These are phyloP conservation scores for Keiferia lycopersicella DNA, from an alignment of 2,888 invertebrate species.

Conservation along the genomic window DNA sequence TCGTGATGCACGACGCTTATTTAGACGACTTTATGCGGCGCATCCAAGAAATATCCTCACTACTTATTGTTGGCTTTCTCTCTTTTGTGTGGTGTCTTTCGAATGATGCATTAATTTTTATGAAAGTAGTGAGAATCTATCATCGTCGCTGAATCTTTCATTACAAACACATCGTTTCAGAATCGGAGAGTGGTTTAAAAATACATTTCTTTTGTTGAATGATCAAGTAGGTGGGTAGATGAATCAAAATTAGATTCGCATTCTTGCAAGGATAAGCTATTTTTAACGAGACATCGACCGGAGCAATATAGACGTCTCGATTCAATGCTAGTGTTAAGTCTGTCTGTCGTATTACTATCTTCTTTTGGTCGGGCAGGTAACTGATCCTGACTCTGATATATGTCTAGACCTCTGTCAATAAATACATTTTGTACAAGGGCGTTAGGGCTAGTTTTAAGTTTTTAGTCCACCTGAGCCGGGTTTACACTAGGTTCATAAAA, in stretches of 20 bases:
- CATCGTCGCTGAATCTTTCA: no score
- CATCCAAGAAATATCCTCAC: background rate
- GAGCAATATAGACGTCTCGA: slow-evolving; percentile 23
- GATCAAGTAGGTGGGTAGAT: background rate
- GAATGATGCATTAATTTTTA: background rate
- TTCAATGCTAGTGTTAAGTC: background rate
- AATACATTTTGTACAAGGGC: no score
- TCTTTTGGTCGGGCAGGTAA: background rate
- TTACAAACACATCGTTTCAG: no score
- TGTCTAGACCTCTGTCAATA: background rate
- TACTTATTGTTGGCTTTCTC: background rate
- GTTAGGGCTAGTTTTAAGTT: no score
- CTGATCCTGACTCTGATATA: background rate
- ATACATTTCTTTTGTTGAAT: no score
- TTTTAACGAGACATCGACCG: slow-evolving; percentile 16
- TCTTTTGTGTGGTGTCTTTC: background rate
- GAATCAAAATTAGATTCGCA: background rate
- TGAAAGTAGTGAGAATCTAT: no score
- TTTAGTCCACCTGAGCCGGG: no score
- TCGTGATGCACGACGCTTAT: background rate
- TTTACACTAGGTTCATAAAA: no score
- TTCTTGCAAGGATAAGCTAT: background rate
- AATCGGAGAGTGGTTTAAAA: no score
- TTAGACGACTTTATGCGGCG: background rate
- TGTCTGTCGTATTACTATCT: background rate